Evolutionary conservation across 2,113 vertebrate species (phyloP).

Genomic region (Hystrix brachyura): DNA sequence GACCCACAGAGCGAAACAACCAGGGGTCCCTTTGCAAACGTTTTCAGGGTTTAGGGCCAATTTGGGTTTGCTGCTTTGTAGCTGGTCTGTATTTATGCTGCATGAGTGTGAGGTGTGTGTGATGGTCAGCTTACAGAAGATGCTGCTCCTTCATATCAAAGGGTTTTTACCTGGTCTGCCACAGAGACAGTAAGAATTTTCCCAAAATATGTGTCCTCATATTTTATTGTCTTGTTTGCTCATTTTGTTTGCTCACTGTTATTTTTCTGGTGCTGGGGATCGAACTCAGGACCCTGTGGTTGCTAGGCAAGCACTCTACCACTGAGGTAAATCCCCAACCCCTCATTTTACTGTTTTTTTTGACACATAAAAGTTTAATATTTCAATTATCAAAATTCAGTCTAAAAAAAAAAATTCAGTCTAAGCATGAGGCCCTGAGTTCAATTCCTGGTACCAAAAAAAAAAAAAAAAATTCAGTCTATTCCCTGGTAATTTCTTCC

Average conservation of each 20-base stretch:
- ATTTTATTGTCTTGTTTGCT: not conserved
- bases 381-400: constrained; percentile 15
- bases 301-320: too few relatives aligned
- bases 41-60: not conserved
- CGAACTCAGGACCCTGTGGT: too few relatives aligned
- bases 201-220: not conserved
- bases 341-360: not conserved
- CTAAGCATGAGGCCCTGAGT: too few relatives aligned
- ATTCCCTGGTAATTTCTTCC: not conserved
- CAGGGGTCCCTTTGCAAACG: not conserved
- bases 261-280: too few relatives aligned
- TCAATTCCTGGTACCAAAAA: too few relatives aligned
- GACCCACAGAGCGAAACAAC: not conserved
- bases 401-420: not conserved
- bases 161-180: not conserved
- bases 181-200: not conserved
- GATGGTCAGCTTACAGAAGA: not conserved
- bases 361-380: not conserved
- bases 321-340: too few relatives aligned
- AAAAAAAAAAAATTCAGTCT: not conserved
- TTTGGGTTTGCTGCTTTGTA: not conserved
- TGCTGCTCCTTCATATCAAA: not conserved
- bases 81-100: not conserved
- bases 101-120: not conserved
- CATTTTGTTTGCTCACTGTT: too few relatives aligned